These are phyloP conservation scores for Chionis minor DNA, from an alignment of 2,113 vertebrate species.

Conservation along the genomic window DNA sequence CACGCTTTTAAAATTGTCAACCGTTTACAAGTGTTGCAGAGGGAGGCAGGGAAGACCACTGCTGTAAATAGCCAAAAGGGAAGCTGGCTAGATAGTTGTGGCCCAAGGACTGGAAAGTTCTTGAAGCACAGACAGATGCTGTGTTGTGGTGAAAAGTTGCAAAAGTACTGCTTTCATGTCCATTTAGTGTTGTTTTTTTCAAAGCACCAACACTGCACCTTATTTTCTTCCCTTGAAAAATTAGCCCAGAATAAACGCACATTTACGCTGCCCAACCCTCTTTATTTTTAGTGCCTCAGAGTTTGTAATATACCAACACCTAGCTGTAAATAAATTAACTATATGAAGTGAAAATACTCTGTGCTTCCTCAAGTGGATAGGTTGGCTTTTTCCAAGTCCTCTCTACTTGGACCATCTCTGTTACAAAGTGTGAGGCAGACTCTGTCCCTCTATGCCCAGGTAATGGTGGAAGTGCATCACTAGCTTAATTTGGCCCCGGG, in stretches of 20 bases:
- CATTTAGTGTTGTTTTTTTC: neutral
- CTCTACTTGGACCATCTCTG: neutral
- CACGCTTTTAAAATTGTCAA: neutral
- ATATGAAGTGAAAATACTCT: neutral
- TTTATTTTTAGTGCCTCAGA: neutral
- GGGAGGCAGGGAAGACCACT: neutral
- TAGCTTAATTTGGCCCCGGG: neutral
- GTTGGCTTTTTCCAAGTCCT: neutral
- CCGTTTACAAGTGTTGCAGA: neutral
- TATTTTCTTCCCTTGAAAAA: neutral
- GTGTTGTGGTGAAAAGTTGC: neutral
- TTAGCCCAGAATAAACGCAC: neutral
- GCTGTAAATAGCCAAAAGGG: neutral
- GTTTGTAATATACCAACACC: neutral
- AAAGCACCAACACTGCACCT: neutral
- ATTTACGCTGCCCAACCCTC: neutral
- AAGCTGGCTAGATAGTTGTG: neutral
- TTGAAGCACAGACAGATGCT: neutral
- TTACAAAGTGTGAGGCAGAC: neutral
- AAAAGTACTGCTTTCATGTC: neutral
- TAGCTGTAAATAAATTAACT: neutral
- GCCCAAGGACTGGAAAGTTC: neutral
- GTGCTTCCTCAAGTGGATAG: neutral
- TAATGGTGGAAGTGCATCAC: neutral
- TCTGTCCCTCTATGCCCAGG: neutral